These are phyloP conservation scores for Protodeltote pygarga DNA, from an alignment of 2,888 invertebrate species.

Conservation along the genomic window DNA sequence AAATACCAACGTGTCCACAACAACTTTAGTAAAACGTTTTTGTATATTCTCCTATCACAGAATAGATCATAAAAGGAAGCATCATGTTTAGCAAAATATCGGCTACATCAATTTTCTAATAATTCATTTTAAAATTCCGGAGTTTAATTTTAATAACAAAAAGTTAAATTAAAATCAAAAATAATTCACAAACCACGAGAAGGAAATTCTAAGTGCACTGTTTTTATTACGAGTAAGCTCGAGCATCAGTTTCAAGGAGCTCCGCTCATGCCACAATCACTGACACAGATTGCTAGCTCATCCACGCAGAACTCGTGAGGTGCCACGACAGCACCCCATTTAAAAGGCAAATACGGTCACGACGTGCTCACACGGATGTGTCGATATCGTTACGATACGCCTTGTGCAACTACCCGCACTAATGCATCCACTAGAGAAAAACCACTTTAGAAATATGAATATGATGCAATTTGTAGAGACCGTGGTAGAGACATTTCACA, in stretches of 20 bases:
- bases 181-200: no score
- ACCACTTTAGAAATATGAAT: slow-evolving; percentile 36
- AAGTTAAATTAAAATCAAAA: no score
- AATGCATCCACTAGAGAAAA: slow-evolving; percentile 51
- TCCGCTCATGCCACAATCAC: slow-evolving; percentile 59
- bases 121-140: no score
- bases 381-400: slow-evolving; percentile 61
- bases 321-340: slow-evolving; percentile 73
- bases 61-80: no score
- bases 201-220: no score
- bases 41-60: no score
- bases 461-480: slow-evolving; percentile 41
- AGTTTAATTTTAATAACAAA: no score
- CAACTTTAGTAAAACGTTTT: no score
- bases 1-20: no score
- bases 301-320: slow-evolving; percentile 79
- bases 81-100: no score
- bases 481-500: slow-evolving; percentile 17
- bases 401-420: slow-evolving; percentile 58
- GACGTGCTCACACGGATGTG: slow-evolving; percentile 69
- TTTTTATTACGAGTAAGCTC: slow-evolving; percentile 34
- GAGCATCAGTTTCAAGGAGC: slow-evolving; percentile 50
- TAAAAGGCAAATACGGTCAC: slow-evolving; percentile 82
- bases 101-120: no score
- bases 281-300: slow-evolving; percentile 75